A percentile compares a stretch with the other conserved stretches of the same genome.
These are phyloP conservation scores for Psephotus haematonotus DNA, from an alignment of 2,113 vertebrate genomes.

Conservation along the genomic window DNA sequence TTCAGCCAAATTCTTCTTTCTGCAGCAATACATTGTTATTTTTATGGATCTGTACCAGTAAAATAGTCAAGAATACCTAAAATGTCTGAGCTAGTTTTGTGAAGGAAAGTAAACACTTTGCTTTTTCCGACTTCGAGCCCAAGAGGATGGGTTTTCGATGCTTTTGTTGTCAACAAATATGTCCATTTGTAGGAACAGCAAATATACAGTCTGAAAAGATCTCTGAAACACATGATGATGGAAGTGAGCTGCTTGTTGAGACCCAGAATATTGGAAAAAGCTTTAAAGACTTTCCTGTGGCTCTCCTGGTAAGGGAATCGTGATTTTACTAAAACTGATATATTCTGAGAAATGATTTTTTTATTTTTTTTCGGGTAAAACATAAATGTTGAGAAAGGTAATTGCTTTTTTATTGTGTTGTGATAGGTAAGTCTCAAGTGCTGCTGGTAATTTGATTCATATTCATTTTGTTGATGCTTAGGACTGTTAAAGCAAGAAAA, in stretches of 20 bases:
- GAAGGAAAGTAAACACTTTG: not conserved
- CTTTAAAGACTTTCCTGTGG: conserved; percentile 75
- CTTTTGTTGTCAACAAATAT: not conserved
- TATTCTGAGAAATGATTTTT: not conserved
- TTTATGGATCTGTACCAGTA: not conserved
- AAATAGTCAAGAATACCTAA: not conserved
- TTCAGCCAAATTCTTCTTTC: not conserved
- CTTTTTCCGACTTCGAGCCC: not conserved
- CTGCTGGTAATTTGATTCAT: not conserved
- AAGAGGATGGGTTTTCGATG: not conserved
- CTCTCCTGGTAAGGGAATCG: conserved; percentile 74
- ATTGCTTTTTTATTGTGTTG: not conserved
- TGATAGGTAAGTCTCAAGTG: not conserved
- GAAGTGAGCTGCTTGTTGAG: conserved; percentile 4
- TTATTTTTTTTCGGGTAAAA: not conserved
- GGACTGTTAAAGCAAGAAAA: not conserved
- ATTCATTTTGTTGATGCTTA: not conserved
- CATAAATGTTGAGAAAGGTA: not conserved
- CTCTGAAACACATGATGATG: conserved; percentile 75
- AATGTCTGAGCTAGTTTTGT: not conserved
- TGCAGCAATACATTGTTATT: not conserved
- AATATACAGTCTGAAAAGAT: conserved; percentile 71
- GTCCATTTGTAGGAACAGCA: conserved; percentile 71
- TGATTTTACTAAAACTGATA: not conserved
- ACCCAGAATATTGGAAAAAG: conserved; percentile 67